Evolutionary conservation across 2,113 vertebrate genomes (phyloP).

Genomic region (Pachycephala philippinensis): DNA sequence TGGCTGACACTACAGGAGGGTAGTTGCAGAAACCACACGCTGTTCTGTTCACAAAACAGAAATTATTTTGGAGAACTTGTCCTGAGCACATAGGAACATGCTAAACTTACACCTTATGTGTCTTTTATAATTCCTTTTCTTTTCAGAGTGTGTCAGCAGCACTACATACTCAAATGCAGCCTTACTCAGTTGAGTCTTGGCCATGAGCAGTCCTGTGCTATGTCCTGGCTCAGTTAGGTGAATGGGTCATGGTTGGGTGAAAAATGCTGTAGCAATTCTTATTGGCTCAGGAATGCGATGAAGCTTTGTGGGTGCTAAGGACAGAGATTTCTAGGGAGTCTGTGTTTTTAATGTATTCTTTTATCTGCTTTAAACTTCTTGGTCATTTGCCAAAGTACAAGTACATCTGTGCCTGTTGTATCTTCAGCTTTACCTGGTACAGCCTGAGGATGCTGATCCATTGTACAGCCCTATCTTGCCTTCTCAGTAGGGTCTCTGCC

Average conservation of each 20-base stretch:
- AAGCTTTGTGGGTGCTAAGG: not conserved
- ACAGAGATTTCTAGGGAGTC: not conserved
- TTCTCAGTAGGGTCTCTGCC: not conserved
- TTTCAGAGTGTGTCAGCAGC: not conserved
- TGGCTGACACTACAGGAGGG: not conserved
- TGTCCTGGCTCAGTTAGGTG: not conserved
- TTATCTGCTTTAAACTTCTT: not conserved
- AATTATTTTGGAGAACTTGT: not conserved
- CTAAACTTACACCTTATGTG: not conserved
- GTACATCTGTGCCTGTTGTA: not conserved
- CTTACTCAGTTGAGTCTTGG: not conserved
- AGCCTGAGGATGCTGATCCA: not conserved
- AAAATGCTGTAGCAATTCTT: not conserved
- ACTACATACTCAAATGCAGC: not conserved
- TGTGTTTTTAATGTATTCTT: not conserved
- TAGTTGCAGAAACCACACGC: not conserved
- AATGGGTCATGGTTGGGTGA: not conserved
- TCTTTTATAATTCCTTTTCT: not conserved
- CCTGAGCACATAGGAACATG: not conserved
- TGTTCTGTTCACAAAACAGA: not conserved
- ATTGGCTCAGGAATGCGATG: fast-evolving
- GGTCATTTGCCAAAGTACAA: not conserved
- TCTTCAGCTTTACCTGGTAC: not conserved
- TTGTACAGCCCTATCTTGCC: not conserved
- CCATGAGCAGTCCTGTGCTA: not conserved